These are phyloP conservation scores for Callipepla californica DNA, from an alignment of 2,113 vertebrate species.

Conservation along the genomic window DNA sequence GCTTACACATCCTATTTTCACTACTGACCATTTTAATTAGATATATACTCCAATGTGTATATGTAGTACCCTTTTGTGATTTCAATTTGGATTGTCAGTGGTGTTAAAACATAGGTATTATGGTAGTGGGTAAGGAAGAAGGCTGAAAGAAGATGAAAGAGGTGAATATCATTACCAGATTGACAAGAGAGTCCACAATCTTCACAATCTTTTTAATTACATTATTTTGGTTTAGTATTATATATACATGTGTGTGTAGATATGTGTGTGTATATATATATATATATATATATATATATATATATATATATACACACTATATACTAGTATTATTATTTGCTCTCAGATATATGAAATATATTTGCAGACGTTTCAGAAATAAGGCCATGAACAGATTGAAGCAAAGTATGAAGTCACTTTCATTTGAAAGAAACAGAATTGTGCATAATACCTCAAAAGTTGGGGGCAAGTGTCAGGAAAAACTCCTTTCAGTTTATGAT, in stretches of 20 bases:
- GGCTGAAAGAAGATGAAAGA: background rate
- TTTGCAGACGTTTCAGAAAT: background rate
- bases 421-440: background rate
- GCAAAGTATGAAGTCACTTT: background rate
- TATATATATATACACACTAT: background rate
- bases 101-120: background rate
- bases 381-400: background rate
- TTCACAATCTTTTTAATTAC: background rate
- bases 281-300: background rate
- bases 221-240: background rate
- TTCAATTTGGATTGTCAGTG: background rate
- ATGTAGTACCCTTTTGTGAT: background rate
- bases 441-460: background rate
- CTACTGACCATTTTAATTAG: background rate
- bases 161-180: background rate
- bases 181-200: background rate
- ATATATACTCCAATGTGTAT: background rate
- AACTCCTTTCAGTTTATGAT: background rate
- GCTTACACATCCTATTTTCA: background rate
- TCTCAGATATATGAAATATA: background rate
- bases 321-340: background rate
- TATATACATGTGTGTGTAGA: background rate
- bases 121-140: background rate
- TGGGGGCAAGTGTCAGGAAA: background rate
- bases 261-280: background rate